Evolutionary conservation across 2,113 vertebrate species (phyloP), one percentile per base, ranked within the genome.

Genomic region (Myotis brandtii): DNA sequence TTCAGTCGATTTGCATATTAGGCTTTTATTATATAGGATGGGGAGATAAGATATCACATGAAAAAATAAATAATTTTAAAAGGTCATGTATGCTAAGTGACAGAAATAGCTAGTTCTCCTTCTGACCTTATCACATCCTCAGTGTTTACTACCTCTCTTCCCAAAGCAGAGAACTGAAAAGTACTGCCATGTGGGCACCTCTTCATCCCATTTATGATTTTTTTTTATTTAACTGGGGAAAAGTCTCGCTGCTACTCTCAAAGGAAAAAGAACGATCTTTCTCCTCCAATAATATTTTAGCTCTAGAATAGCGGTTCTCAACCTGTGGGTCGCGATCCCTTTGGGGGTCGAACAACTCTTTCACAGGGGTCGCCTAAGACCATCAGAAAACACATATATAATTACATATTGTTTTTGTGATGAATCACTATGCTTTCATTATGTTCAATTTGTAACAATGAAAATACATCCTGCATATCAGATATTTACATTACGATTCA

Each of bases 171-270:
- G 6, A 79, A 40, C 72, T n/a, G 62, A 77, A 94, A 69, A 72
- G 66, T 46, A 75, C 12, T 6, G 4, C 50, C 23, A 8, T 4
- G 1, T 52, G 30, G 34, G 37, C n/a, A 83, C 11, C 16, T 92
- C 50, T 64, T 75, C 59, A 76, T 16, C 2, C 81, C 46, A 37
- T 13, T 80, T 67, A 46, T 30, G 43, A 79, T 67, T 30, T 20
- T 94, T 95, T 95, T 91, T 77, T 56, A 80, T 75, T 43, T 83
- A 86, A 72, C 27, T 83, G 18, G 48, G 32, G n/a, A 67, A 76
- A 83, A 40, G 4, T n/a, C 82, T 67, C 46, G 86, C 30, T 93
- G 30, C 37, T 50, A 62, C 21, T 86, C 40, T 89, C 27, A 95
- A 66, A 59, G 16, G 17, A 94, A 86, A 34, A 16, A 69, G 21